A percentile compares a stretch with the other conserved stretches of the same genome.
Conservation (phyloP, 2,113 vertebrate genomes). For the Uria aalge region DNA sequence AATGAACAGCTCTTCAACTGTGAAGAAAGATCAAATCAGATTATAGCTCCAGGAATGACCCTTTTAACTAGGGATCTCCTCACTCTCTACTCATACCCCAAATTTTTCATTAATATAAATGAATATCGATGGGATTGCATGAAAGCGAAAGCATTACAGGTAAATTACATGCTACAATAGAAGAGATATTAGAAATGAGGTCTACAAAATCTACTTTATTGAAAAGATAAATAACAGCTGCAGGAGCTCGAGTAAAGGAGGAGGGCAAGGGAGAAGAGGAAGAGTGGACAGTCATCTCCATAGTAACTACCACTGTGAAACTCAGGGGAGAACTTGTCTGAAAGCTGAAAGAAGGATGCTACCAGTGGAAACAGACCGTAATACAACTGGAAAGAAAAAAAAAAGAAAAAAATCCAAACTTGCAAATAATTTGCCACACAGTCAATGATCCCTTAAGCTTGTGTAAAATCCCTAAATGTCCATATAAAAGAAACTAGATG, state of each 20-base stretch:
- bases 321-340: constrained; percentile 35
- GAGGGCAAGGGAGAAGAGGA: not conserved
- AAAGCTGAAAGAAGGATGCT: constrained; percentile 39
- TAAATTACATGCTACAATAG: not conserved
- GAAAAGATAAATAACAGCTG: constrained; percentile 26
- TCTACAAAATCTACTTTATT: not conserved
- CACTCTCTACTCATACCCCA: not conserved
- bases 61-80: not conserved
- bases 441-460: constrained; percentile 19
- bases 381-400: not conserved
- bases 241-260: not conserved
- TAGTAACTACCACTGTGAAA: constrained; percentile 61
- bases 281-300: constrained; percentile 44
- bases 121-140: not conserved
- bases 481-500: not conserved
- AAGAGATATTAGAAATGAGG: not conserved
- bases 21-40: not conserved
- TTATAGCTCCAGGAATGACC: not conserved
- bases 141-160: not conserved
- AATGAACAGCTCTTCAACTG: not conserved
- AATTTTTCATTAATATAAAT: not conserved
- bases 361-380: constrained; percentile 2
- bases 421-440: constrained; percentile 31
- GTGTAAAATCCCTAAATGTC: not conserved
- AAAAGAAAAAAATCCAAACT: not conserved